Evolutionary conservation across 1,140 invertebrate species (phyloP).

Genomic region (Chymomyza costata): DNA sequence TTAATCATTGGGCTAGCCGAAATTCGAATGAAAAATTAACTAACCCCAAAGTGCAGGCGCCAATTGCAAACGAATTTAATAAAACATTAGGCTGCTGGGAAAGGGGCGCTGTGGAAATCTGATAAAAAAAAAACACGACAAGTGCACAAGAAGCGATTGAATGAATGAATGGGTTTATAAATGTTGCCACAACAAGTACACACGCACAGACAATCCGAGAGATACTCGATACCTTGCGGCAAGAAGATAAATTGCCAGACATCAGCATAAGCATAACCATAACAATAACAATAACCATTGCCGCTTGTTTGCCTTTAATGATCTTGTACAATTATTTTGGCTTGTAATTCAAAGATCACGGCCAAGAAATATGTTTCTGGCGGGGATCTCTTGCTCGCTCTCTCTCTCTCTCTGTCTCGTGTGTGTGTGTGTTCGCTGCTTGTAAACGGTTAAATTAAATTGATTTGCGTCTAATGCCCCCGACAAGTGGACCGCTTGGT

Average conservation of each 20-base stretch:
- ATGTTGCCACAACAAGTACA: constrained; percentile 46
- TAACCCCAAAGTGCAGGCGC: constrained; percentile 59
- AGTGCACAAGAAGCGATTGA: constrained; percentile 9
- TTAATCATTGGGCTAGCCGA: too few species aligned
- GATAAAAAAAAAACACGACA: constrained; percentile 16
- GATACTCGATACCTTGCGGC: neutral
- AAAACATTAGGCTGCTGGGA: constrained; percentile 31
- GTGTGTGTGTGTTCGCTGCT: constrained; percentile 46
- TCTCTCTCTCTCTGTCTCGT: neutral
- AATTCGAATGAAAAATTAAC: constrained; percentile 53
- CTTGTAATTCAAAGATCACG: constrained; percentile 36
- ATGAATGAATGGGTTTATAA: constrained; percentile 65
- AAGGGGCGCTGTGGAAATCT: constrained; percentile 19
- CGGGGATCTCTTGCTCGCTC: neutral
- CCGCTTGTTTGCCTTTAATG: constrained; percentile 41
- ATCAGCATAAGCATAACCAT: too few species aligned
- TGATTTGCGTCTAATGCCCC: constrained; percentile 72
- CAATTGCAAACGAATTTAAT: constrained; percentile 44
- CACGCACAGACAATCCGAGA: too few species aligned
- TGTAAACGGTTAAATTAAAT: constrained; percentile 74
- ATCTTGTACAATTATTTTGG: constrained; percentile 62
- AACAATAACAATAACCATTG: constrained; percentile 1
- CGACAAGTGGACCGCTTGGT: constrained; percentile 61
- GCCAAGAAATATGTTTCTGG: neutral
- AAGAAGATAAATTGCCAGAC: neutral